Percentiles rank a stretch among this genome's conserved stretches.
Evolutionary conservation across 2,113 vertebrate species (phyloP).

Genomic region (Hydrochoerus hydrochaeris): DNA sequence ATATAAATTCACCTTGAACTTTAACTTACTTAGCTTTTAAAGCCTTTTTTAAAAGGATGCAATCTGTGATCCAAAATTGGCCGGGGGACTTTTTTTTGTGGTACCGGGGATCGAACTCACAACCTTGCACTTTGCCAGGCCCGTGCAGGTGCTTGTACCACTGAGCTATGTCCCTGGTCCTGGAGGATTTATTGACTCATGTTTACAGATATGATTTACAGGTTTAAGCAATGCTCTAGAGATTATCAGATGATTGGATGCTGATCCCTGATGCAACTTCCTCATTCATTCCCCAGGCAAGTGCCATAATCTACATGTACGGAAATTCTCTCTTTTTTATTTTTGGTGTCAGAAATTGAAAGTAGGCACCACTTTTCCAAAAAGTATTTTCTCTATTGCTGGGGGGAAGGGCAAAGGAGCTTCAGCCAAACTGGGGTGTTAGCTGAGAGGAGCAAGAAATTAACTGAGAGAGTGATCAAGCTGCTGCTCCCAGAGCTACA

Average conservation of each 20-base stretch:
- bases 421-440: background rate
- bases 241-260: background rate
- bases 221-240: background rate
- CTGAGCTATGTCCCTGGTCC: no score
- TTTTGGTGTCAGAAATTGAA: background rate
- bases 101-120: no score
- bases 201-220: background rate
- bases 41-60: background rate
- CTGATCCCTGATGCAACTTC: background rate
- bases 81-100: background rate
- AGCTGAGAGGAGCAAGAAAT: background rate
- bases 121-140: no score
- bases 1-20: background rate
- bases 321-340: background rate
- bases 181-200: background rate
- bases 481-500: background rate
- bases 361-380: background rate
- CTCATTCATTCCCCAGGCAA: background rate
- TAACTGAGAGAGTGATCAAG: background rate
- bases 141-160: no score
- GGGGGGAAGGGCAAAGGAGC: background rate
- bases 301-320: background rate
- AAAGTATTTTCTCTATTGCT: background rate
- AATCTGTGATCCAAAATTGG: conserved; percentile 8
- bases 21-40: background rate